A percentile compares a stretch with the other conserved stretches of the same genome.
Conservation (phyloP, 2,113 vertebrate species). For the Epinephelus lanceolatus region DNA sequence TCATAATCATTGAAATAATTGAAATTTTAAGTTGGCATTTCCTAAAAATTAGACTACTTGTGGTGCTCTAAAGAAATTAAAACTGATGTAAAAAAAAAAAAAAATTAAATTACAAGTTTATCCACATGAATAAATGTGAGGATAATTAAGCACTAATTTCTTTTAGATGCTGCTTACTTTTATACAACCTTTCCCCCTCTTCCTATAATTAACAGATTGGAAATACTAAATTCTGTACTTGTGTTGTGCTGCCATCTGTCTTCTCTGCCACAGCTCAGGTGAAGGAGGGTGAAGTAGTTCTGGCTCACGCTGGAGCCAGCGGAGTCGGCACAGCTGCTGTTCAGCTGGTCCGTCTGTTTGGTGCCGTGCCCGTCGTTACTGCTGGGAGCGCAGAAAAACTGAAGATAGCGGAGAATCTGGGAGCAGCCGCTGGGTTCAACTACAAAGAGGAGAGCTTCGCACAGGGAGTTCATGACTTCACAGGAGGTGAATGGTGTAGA, state of each 20-base stretch:
- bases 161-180: background rate
- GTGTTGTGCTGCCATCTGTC: background rate
- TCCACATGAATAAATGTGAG: background rate
- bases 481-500: slow-evolving; percentile 81
- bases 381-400: slow-evolving; percentile 87
- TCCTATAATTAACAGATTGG: background rate
- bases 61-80: background rate
- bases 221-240: background rate
- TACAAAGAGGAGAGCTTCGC: slow-evolving; percentile 88
- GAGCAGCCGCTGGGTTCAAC: slow-evolving; percentile 88
- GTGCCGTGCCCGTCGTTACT: slow-evolving; percentile 87
- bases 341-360: slow-evolving; percentile 86
- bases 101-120: background rate
- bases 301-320: slow-evolving; percentile 88
- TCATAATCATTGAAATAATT: background rate
- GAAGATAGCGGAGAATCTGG: slow-evolving; percentile 75
- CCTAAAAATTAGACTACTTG: background rate
- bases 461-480: slow-evolving; percentile 83
- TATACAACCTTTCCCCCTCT: background rate
- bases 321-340: slow-evolving; percentile 89
- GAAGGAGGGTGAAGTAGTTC: slow-evolving; percentile 84
- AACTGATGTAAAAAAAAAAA: background rate
- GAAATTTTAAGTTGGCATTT: background rate
- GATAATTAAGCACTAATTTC: background rate
- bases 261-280: slow-evolving; percentile 81